A percentile compares a stretch with the other conserved stretches of the same genome.
phyloP scores from a whole-genome alignment of 92 coral and sea anemone genomes.

The Parazoanthus swiftii region DNA sequence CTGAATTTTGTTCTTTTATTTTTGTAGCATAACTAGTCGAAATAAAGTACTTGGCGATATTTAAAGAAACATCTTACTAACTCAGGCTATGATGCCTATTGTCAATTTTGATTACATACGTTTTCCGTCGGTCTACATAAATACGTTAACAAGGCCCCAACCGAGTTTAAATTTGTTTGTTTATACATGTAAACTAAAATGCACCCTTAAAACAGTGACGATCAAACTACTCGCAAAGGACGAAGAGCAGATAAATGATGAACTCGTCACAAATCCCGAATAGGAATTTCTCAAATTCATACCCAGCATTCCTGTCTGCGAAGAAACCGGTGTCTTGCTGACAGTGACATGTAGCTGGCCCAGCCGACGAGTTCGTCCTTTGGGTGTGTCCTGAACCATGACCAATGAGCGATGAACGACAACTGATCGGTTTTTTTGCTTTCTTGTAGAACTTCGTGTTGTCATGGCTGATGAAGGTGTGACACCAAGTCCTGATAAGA shows the following conservation, averaged over 20 bases:
- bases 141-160: too few relatives aligned
- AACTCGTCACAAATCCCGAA: neutral
- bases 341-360: constrained; percentile 38
- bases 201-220: too few relatives aligned
- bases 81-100: too few relatives aligned
- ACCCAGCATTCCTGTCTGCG: constrained; percentile 6
- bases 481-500: constrained; percentile 23
- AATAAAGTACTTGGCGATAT: too few relatives aligned
- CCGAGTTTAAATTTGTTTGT: too few relatives aligned
- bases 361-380: constrained; percentile 36
- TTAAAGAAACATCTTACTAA: too few relatives aligned
- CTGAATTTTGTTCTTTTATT: too few relatives aligned
- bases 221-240: neutral
- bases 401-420: constrained; percentile 31
- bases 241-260: neutral
- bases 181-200: too few relatives aligned
- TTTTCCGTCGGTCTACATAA: too few relatives aligned
- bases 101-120: too few relatives aligned
- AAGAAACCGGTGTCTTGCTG: constrained; percentile 32
- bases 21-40: too few relatives aligned
- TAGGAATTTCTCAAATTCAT: neutral
- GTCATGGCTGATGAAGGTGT: constrained; percentile 30
- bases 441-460: constrained; percentile 4
- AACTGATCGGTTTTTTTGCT: constrained; percentile 35
- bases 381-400: constrained; percentile 38